These are phyloP conservation scores for Cerastis leucographa DNA, from an alignment of 2,888 invertebrate genomes.

Conservation along the genomic window DNA sequence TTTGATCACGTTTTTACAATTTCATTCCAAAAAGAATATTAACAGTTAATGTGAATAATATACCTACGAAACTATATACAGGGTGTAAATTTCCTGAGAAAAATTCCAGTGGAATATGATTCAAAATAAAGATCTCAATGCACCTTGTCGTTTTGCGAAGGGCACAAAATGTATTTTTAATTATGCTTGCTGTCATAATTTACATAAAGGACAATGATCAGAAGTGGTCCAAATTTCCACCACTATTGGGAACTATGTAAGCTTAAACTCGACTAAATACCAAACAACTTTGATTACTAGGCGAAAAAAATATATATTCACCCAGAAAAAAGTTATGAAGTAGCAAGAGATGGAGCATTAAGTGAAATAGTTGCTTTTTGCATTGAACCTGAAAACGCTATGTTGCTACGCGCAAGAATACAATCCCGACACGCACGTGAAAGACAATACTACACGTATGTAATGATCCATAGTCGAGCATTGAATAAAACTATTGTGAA, in stretches of 20 bases:
- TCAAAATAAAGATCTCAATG: too few species aligned
- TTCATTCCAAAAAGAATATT: too few species aligned
- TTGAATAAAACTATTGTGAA: neutral
- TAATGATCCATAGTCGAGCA: constrained; percentile 2
- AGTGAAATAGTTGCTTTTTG: neutral
- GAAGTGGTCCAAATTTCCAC: constrained; percentile 15
- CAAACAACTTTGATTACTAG: constrained; percentile 12
- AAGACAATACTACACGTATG: constrained; percentile 1
- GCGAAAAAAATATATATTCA: constrained; percentile 9
- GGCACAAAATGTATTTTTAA: too few species aligned
- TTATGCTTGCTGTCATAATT: too few species aligned
- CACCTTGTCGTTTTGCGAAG: too few species aligned
- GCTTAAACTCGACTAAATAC: constrained; percentile 2
- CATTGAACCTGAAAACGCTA: constrained; percentile 7
- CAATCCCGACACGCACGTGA: constrained; percentile 5
- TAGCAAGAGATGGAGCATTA: constrained; percentile 7
- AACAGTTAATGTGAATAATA: too few species aligned
- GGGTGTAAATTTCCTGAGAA: too few species aligned
- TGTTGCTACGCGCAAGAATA: constrained; percentile 11
- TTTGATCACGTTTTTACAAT: too few species aligned
- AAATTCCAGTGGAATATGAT: too few species aligned
- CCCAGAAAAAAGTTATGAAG: constrained; percentile 12
- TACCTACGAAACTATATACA: too few species aligned
- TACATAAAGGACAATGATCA: constrained; percentile 8
- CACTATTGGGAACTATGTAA: constrained; percentile 10